Evolutionary conservation across 2,797 vertebrate genomes (phyloP), one percentile per base, ranked within the genome.

Genomic region (Macropodus opercularis): DNA sequence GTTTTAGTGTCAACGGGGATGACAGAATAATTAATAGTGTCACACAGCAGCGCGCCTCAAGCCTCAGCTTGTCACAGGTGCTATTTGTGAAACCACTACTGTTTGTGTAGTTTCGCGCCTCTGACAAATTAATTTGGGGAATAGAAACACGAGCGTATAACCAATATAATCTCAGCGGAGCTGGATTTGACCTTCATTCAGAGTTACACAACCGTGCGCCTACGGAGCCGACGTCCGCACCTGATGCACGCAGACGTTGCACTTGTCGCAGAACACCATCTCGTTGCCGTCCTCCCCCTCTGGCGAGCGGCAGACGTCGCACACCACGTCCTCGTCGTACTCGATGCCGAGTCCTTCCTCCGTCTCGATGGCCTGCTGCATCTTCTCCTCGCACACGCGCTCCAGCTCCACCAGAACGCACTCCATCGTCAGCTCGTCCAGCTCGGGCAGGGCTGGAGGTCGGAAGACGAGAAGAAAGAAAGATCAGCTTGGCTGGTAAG

Each of bases 211-310:
- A n/a, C n/a, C n/a, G n/a, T n/a, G n/a, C n/a, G n/a, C n/a, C n/a
- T n/a, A n/a, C n/a, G n/a, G 6, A 5, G 23, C 31, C 9, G 1
- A 0, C 5, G 7, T 39, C n/a, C 64, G 60, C 40, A 97, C 96
- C 95, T 98, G 96, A 87, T 98, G 96, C 63, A 98, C 96, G 1
- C 96, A 98, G 84, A 98, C 94, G 11, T 98, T 96, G 91, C 96
- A 98, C 74, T 98, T 96, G 92, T 98, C 96, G 29, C 96, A 98
- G 79, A 98, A 98, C 42, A 98, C 96, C 96, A 98, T 98, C 91
- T 98, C 96, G 7, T 98, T 98, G 81, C 96, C 95, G 2, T 98
- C 96, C 79, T 98, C 96, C 0, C 96, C 96, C 85, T 98, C 96
- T 0, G 96, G 96, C 3, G 96, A 98, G 77, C 95, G 95, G 88